phyloP scores from a whole-genome alignment of 2,888 invertebrate genomes.

The Cotesia congregata region DNA sequence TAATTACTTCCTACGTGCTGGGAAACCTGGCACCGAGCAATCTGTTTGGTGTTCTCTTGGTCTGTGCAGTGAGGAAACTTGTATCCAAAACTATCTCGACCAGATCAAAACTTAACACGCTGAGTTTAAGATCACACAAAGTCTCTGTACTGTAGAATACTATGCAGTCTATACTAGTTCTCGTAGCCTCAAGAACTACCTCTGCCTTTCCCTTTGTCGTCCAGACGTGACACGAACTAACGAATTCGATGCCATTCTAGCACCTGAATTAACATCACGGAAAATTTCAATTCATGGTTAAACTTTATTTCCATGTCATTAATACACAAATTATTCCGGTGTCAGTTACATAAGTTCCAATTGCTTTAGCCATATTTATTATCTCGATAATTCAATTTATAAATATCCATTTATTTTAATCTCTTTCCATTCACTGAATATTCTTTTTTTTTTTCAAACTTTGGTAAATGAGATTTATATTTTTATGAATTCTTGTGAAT shows the following conservation, averaged over 20 bases:
- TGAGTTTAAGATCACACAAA: conserved; percentile 6
- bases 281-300: neutral
- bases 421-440: neutral
- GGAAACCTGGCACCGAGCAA: conserved; percentile 38
- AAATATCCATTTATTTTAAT: neutral
- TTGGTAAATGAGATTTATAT: neutral
- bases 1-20: conserved; percentile 47
- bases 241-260: conserved; percentile 2
- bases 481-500: neutral
- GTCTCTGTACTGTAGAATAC: conserved; percentile 27
- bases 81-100: conserved; percentile 20
- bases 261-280: conserved; percentile 4
- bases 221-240: conserved; percentile 1
- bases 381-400: neutral
- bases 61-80: conserved; percentile 35
- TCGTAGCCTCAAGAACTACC: too few species aligned
- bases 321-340: neutral
- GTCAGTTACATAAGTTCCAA: neutral
- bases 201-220: too few species aligned
- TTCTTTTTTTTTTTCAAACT: neutral
- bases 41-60: conserved; percentile 42
- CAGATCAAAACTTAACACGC: conserved; percentile 38
- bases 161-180: too few species aligned
- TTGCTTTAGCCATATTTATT: neutral
- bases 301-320: neutral